These are phyloP conservation scores for Myrmecophaga tridactyla DNA, from an alignment of 2,113 vertebrate species.

Conservation along the genomic window DNA sequence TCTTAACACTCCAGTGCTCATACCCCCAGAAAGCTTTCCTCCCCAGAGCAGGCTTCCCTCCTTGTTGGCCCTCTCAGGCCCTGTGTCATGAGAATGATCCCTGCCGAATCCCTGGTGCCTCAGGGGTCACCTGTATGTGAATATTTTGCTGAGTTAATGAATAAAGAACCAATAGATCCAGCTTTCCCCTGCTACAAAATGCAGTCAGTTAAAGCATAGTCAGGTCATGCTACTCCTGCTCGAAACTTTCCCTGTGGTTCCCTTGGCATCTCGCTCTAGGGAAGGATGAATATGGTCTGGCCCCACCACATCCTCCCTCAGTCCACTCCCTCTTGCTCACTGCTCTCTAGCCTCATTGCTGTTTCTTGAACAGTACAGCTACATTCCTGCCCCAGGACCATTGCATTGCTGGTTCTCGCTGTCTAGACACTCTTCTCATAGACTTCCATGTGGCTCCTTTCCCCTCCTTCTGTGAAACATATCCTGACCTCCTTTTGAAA, in stretches of 20 bases:
- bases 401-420: not conserved
- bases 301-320: not conserved
- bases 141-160: not conserved
- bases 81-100: rapidly evolving
- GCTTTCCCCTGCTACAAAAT: not conserved
- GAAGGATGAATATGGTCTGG: not conserved
- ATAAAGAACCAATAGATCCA: not conserved
- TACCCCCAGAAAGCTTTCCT: not conserved
- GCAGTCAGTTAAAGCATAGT: not conserved
- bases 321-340: not conserved
- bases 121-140: not conserved
- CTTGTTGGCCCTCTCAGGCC: not conserved
- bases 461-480: not conserved
- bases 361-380: not conserved
- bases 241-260: not conserved
- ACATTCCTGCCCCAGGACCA: not conserved
- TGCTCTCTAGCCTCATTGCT: not conserved
- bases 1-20: not conserved
- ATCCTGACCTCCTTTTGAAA: not conserved
- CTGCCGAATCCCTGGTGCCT: not conserved
- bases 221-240: not conserved
- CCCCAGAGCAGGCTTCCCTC: not conserved
- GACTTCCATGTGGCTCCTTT: not conserved
- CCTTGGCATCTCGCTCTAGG: rapidly evolving
- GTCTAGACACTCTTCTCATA: not conserved